Percentiles rank a stretch among this genome's conserved stretches.
Evolutionary conservation across 2,113 vertebrate species (phyloP).

Genomic region (Cyprinus carpio): DNA sequence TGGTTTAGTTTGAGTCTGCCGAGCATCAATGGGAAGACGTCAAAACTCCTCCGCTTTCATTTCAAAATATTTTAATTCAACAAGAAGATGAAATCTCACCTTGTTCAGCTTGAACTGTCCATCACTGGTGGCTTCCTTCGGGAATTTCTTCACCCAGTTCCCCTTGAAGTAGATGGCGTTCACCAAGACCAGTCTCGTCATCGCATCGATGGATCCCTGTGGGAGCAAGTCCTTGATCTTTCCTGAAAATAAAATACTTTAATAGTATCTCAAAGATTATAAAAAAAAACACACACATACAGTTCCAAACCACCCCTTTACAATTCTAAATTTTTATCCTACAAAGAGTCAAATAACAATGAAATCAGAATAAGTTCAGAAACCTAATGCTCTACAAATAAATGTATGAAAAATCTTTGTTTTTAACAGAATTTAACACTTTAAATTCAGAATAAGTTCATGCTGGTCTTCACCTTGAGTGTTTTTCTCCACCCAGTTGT

Average conservation of each 20-base stretch:
- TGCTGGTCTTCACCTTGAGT: conserved; percentile 68
- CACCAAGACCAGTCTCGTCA: conserved; percentile 84
- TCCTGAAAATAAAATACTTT: conserved; percentile 63
- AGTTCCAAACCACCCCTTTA: too few species aligned
- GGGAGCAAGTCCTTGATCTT: conserved; percentile 85
- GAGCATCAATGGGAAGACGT: conserved; percentile 7
- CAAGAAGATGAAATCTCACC: conserved; percentile 50
- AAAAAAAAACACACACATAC: too few species aligned
- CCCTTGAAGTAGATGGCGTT: conserved; percentile 97
- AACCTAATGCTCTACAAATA: neutral
- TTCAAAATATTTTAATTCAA: neutral
- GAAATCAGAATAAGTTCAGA: too few species aligned
- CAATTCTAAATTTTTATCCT: too few species aligned
- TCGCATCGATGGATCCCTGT: conserved; percentile 64
- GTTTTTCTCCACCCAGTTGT: conserved; percentile 75
- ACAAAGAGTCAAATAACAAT: too few species aligned
- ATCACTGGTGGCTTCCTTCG: conserved; percentile 66
- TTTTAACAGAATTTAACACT: neutral
- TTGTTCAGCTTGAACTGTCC: conserved; percentile 73
- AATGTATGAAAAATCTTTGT: neutral
- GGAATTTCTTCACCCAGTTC: conserved; percentile 83
- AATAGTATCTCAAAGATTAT: neutral
- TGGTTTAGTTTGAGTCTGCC: conserved; percentile 81
- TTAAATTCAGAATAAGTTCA: neutral
- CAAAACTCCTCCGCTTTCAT: neutral